Percentiles rank a stretch among this genome's conserved stretches.
These are phyloP conservation scores for Drosophila nigricruria DNA, from an alignment of 2,888 invertebrate species.

Conservation along the genomic window DNA sequence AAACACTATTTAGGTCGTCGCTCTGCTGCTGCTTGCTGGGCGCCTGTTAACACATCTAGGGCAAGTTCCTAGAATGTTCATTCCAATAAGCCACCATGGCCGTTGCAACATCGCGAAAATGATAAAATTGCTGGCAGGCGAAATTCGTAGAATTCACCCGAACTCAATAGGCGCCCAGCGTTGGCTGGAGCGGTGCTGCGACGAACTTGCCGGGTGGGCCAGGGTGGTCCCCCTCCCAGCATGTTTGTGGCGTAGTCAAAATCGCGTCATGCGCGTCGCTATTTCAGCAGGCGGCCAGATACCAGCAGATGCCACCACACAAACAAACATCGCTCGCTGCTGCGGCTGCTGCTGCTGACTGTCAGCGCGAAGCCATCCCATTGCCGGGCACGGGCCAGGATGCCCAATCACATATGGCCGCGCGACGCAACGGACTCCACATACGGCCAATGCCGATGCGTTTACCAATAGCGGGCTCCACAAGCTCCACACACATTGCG, in stretches of 20 bases:
- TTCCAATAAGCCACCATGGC: slow-evolving; percentile 75
- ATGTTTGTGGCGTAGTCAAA: slow-evolving; percentile 62
- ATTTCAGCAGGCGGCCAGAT: slow-evolving; percentile 80
- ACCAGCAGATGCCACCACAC: slow-evolving; percentile 1
- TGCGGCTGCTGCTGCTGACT: not conserved
- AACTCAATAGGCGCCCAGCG: slow-evolving; percentile 82
- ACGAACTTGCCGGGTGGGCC: slow-evolving; percentile 27
- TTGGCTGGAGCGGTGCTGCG: not conserved
- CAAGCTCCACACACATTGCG: slow-evolving; percentile 39
- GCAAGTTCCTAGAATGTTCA: slow-evolving; percentile 85
- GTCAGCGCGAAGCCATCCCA: slow-evolving; percentile 13
- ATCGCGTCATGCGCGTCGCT: slow-evolving; percentile 85
- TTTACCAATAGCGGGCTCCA: slow-evolving; percentile 39
- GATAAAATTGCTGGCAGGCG: slow-evolving; percentile 53
- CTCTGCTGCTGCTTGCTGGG: slow-evolving; percentile 62
- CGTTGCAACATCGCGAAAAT: slow-evolving; percentile 68
- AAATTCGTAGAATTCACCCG: slow-evolving; percentile 86
- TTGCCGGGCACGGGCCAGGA: slow-evolving; percentile 46
- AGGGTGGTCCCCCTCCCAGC: slow-evolving; percentile 45
- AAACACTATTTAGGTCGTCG: slow-evolving; percentile 70
- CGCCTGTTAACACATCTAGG: slow-evolving; percentile 83
- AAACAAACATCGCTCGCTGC: not conserved
- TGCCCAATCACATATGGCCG: slow-evolving; percentile 73
- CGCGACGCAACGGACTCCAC: slow-evolving; percentile 54
- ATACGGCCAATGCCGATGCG: slow-evolving; percentile 58